A percentile compares a stretch with the other conserved stretches of the same genome.
phyloP scores from a whole-genome alignment of 2,797 vertebrate species.

The Crenuchus spilurus region DNA sequence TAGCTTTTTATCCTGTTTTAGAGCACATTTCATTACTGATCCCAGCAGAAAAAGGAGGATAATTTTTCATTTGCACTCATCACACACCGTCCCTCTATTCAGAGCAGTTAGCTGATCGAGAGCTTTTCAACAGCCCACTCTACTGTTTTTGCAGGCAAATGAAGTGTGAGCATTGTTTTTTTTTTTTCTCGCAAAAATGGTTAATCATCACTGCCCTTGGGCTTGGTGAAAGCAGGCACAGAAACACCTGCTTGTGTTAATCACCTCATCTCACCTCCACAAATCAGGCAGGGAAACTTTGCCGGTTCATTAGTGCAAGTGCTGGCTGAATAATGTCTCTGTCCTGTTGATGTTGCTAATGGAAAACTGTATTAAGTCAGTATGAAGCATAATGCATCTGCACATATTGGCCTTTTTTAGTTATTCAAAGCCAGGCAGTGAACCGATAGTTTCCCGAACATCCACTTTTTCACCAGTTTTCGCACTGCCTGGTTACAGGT shows the following conservation, averaged over 20 bases:
- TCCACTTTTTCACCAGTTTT: not conserved
- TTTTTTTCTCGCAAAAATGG: slow-evolving; percentile 41
- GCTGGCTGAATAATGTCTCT: slow-evolving; percentile 46
- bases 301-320: slow-evolving; percentile 55
- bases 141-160: slow-evolving; percentile 45
- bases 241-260: slow-evolving; percentile 56
- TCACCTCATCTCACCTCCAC: slow-evolving; percentile 56
- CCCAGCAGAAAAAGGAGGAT: slow-evolving; percentile 9
- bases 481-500: not conserved
- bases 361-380: slow-evolving; percentile 36
- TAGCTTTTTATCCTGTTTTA: slow-evolving; percentile 15
- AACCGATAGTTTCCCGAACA: slow-evolving; percentile 13
- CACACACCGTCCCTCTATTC: slow-evolving; percentile 14
- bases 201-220: slow-evolving; percentile 51
- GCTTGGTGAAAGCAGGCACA: slow-evolving; percentile 36
- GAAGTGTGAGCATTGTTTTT: slow-evolving; percentile 45
- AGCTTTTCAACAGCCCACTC: slow-evolving; percentile 42
- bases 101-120: slow-evolving; percentile 28
- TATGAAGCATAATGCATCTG: slow-evolving; percentile 25
- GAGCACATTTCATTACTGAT: slow-evolving; percentile 38
- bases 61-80: slow-evolving; percentile 46
- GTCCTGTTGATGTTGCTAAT: slow-evolving; percentile 41
- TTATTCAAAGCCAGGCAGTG: slow-evolving; percentile 8
- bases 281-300: slow-evolving; percentile 51
- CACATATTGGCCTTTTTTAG: slow-evolving; percentile 10